Base-by-base conservation (phyloP, 2,888 invertebrate genomes). In the Nysson spinosus region DNA sequence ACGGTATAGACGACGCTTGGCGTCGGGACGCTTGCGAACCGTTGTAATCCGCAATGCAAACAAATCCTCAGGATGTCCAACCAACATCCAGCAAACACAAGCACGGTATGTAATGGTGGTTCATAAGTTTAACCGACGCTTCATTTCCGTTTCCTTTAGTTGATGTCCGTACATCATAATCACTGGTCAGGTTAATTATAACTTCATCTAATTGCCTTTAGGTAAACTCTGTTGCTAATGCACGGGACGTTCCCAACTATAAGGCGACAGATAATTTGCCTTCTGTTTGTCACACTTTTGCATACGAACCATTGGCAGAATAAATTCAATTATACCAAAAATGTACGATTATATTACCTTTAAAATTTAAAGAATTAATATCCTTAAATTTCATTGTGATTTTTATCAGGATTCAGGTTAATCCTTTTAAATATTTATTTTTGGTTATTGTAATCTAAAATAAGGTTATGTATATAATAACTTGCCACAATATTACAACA, bases 11-110 rank as follows among this genome's bases (percentile, higher is more conserved):
- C 24, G 60, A 40, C 37, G 42, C n/a, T n/a, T n/a, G n/a, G 39
- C 20, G 42, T 11, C 24, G 49, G 49, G 32, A 51, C 35, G 65
- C 57, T 61, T 63, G 54, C 64, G 67, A 46, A 62, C 71, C 69
- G 68, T 67, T 69, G 78, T 81, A 79, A 81, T 81, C 81, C 78
- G 73, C 46, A 79, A 69, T 69, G 65, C 78, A 81, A 81, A 79
- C 79, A 79, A 79, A 78, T 78, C 78, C 72, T 64, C 60, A 37
- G 69, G 62, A 77, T 66, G 69, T 72, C 72, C 60, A 43, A 68
- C 54, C 56, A 55, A 62, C 64, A 63, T 70, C 65, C 67, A 47
- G 76, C 64, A 79, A 77, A 72, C 64, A 69, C 28, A 24, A 20
- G 9, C 9, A 26, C 26, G 51, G 28, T 47, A 42, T 40, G 61